A percentile compares a stretch with the other conserved stretches of the same genome.
Evolutionary conservation across 1,140 invertebrate species (phyloP).

Genomic region (Drosophila obscura): DNA sequence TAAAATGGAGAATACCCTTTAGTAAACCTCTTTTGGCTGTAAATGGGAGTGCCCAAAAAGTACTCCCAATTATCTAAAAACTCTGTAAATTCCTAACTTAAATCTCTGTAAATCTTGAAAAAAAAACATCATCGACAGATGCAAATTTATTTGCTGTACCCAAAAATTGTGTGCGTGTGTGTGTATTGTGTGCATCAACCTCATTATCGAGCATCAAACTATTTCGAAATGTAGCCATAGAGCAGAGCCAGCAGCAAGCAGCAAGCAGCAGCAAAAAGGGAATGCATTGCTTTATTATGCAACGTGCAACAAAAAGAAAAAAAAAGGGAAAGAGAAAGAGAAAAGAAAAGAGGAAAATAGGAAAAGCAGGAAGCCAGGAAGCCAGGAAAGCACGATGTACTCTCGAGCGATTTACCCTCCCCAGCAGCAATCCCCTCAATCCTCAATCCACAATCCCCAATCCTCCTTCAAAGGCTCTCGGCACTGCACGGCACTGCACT

Average conservation of each 20-base stretch:
- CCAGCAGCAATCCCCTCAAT: slow-evolving; percentile 4
- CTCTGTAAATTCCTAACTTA: too few relatives aligned
- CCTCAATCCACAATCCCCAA: background rate
- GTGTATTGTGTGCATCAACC: too few relatives aligned
- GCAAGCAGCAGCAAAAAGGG: slow-evolving; percentile 9
- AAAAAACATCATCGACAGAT: too few relatives aligned
- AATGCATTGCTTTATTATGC: slow-evolving; percentile 54
- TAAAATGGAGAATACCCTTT: too few relatives aligned
- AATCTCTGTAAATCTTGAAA: too few relatives aligned
- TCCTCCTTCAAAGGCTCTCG: slow-evolving; percentile 6
- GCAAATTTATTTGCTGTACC: too few relatives aligned
- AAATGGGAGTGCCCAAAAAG: too few relatives aligned
- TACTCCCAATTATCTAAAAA: too few relatives aligned
- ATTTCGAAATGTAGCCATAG: background rate
- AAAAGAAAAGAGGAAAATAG: too few relatives aligned
- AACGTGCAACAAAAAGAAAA: slow-evolving; percentile 47
- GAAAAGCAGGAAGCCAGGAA: slow-evolving; percentile 21
- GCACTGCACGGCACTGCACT: slow-evolving; percentile 31
- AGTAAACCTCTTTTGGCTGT: too few relatives aligned
- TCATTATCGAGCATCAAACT: too few relatives aligned
- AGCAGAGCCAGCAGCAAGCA: background rate
- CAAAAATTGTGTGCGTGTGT: too few relatives aligned
- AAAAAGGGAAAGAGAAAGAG: slow-evolving; percentile 5
- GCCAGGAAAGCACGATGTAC: slow-evolving; percentile 53
- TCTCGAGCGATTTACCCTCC: slow-evolving; percentile 3